Evolutionary conservation across 2,888 invertebrate genomes (phyloP).

Genomic region (Sinohyriopsis cumingii): DNA sequence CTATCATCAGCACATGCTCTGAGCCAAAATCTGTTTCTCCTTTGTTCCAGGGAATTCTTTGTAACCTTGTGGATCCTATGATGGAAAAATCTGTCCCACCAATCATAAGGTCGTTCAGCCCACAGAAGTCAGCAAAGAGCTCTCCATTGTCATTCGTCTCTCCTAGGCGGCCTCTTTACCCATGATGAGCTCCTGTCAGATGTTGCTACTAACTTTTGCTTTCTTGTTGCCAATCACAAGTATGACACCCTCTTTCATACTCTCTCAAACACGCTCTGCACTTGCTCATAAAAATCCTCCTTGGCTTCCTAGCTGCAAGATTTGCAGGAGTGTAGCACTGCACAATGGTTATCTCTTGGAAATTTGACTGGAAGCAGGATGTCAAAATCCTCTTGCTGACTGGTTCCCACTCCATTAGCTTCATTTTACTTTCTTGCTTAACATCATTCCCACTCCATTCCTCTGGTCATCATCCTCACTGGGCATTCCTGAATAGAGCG

Average conservation of each 20-base stretch:
- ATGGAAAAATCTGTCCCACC: constrained; percentile 24
- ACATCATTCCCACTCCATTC: constrained; percentile 11
- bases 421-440: background rate
- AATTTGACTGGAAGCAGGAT: too few relatives aligned
- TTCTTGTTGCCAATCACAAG: constrained; percentile 36
- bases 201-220: constrained; percentile 35
- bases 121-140: constrained; percentile 27
- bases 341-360: too few relatives aligned
- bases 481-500: constrained; percentile 8
- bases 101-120: constrained; percentile 25
- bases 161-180: constrained; percentile 29
- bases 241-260: constrained; percentile 2
- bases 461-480: constrained; percentile 11
- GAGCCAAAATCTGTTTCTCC: constrained; percentile 21
- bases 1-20: too few relatives aligned
- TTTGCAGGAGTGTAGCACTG: too few relatives aligned
- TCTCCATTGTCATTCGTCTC: constrained; percentile 28
- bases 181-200: constrained; percentile 24
- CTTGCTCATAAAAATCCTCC: too few relatives aligned
- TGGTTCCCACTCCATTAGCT: background rate
- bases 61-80: constrained; percentile 31
- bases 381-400: too few relatives aligned
- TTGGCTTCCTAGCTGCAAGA: too few relatives aligned
- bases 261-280: too few relatives aligned
- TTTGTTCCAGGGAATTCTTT: constrained; percentile 28